These are phyloP conservation scores for Synanthedon vespiformis DNA, from an alignment of 2,888 invertebrate species.

Conservation along the genomic window DNA sequence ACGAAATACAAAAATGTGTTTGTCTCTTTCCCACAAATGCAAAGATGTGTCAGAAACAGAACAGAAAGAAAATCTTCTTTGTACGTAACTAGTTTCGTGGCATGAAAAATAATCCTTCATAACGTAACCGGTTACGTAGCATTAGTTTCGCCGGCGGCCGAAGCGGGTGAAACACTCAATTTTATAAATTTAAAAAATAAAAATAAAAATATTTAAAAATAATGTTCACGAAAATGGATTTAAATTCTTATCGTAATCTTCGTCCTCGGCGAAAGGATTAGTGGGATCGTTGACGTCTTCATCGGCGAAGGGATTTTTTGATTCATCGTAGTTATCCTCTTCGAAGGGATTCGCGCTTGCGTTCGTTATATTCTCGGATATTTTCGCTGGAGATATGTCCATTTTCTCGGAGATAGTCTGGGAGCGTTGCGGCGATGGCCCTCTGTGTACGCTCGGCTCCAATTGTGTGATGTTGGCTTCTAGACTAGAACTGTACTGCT, in stretches of 20 bases:
- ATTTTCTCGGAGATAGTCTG: conserved; percentile 17
- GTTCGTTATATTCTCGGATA: conserved; percentile 6
- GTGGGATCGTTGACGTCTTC: conserved; percentile 57
- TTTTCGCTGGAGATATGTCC: conserved; percentile 20
- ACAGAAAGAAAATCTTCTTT: no score
- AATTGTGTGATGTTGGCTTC: conserved; percentile 68
- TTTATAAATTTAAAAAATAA: conserved; percentile 1
- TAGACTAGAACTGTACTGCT: conserved; percentile 71
- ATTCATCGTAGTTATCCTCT: conserved; percentile 67
- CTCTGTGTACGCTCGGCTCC: conserved; percentile 26
- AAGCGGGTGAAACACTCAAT: no score
- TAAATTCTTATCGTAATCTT: conserved; percentile 80
- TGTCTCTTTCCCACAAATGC: no score
- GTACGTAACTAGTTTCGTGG: no score
- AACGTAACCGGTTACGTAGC: no score
- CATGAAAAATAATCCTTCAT: no score
- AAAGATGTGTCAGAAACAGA: no score
- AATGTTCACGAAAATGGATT: conserved; percentile 75
- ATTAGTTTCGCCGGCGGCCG: no score
- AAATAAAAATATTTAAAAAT: no score
- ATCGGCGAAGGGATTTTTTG: conserved; percentile 76
- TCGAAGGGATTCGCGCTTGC: conserved; percentile 48
- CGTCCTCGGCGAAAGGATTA: conserved; percentile 68
- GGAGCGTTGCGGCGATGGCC: conserved; percentile 22
- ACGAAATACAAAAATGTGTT: no score